Conservation (phyloP, 1,140 invertebrate genomes). For the Leucophenga varia region DNA sequence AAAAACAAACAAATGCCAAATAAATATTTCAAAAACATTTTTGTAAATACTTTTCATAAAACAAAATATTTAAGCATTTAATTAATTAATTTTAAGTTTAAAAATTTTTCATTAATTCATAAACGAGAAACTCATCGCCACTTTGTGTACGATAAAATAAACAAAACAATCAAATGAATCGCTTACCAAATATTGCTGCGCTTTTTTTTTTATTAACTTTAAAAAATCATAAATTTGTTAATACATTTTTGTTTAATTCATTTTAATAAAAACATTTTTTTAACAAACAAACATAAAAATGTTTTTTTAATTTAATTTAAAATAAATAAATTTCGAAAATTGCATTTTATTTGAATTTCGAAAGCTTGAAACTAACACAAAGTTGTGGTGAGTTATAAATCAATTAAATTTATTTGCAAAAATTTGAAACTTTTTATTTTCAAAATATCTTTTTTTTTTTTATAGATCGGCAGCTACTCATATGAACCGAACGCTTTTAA, state of each 20-base stretch:
- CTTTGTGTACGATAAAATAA: constrained; percentile 46
- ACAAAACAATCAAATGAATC: too few relatives aligned
- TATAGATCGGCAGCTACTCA: constrained; percentile 70
- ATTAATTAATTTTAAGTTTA: too few relatives aligned
- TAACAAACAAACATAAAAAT: constrained; percentile 31
- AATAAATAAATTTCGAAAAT: constrained; percentile 29
- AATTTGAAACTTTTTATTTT: neutral
- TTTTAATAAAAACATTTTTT: constrained; percentile 39
- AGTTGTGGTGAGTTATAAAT: constrained; percentile 53
- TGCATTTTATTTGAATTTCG: constrained; percentile 14
- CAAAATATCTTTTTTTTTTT: too few relatives aligned
- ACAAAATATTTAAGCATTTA: too few relatives aligned
- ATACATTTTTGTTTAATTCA: constrained; percentile 29
- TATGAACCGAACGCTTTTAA: constrained; percentile 79
- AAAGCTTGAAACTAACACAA: constrained; percentile 52
- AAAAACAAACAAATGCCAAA: too few relatives aligned
- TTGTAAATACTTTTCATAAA: too few relatives aligned
- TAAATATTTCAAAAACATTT: too few relatives aligned
- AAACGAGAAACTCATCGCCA: constrained; percentile 34
- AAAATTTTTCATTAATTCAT: too few relatives aligned
- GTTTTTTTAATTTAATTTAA: constrained; percentile 32
- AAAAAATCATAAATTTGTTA: constrained; percentile 32
- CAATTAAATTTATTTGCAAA: constrained; percentile 19
- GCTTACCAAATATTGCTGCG: constrained; percentile 30
- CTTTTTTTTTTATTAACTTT: constrained; percentile 22